Evolutionary conservation across 2,888 invertebrate genomes (phyloP).

Genomic region (Phaonia tiefii): DNA sequence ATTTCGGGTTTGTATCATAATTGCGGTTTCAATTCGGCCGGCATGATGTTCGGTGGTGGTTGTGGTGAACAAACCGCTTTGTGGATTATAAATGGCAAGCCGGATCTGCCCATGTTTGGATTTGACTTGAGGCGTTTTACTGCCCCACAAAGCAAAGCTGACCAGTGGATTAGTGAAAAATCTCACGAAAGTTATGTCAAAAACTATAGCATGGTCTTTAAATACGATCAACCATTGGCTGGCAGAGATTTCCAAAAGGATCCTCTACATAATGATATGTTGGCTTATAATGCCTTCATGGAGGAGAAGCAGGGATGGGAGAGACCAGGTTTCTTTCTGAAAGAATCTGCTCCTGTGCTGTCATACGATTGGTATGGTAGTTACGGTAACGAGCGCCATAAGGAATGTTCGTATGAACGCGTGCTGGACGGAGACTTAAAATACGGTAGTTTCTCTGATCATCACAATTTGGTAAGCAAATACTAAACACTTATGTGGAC

Average conservation of each 20-base stretch:
- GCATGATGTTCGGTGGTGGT: slow-evolving; percentile 95
- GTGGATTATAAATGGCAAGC: slow-evolving; percentile 92
- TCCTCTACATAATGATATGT: slow-evolving; percentile 84
- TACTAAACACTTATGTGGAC: background rate
- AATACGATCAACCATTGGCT: slow-evolving; percentile 91
- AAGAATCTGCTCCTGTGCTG: slow-evolving; percentile 79
- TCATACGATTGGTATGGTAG: slow-evolving; percentile 94
- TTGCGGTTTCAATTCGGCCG: slow-evolving; percentile 94
- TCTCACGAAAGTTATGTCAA: slow-evolving; percentile 95
- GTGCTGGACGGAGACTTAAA: slow-evolving; percentile 88
- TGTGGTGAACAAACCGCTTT: slow-evolving; percentile 91
- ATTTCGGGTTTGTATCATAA: slow-evolving; percentile 89
- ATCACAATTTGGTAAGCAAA: slow-evolving; percentile 86
- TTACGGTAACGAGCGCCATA: slow-evolving; percentile 86
- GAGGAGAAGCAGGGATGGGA: slow-evolving; percentile 93
- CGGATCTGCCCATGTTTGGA: slow-evolving; percentile 91
- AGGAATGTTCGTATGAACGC: slow-evolving; percentile 86
- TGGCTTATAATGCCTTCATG: slow-evolving; percentile 91
- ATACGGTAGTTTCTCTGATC: slow-evolving; percentile 89
- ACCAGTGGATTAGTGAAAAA: slow-evolving; percentile 89
- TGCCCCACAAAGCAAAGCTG: slow-evolving; percentile 85
- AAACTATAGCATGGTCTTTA: slow-evolving; percentile 91
- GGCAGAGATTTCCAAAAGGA: slow-evolving; percentile 87
- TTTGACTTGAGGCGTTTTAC: slow-evolving; percentile 93
- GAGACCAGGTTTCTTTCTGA: slow-evolving; percentile 90